Conservation (phyloP, 2,888 invertebrate species). For the Hetaerina titia region DNA sequence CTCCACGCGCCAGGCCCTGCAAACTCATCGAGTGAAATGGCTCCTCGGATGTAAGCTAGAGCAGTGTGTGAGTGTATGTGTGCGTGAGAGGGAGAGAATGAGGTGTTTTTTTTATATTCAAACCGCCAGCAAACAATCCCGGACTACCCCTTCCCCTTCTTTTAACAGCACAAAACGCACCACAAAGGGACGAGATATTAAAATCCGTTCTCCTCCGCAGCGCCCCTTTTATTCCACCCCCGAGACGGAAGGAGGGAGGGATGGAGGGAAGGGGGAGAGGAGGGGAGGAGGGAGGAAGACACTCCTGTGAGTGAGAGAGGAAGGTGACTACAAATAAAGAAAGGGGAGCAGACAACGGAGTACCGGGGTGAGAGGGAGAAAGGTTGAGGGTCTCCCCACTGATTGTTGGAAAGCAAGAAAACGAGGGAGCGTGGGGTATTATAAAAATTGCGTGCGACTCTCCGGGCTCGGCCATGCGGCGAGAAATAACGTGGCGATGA, state of each 20-base stretch:
- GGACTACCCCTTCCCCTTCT: background rate
- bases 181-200: constrained; percentile 59
- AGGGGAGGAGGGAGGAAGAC: constrained; percentile 1
- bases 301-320: background rate
- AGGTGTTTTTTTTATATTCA: background rate
- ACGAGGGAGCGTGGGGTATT: constrained; percentile 7
- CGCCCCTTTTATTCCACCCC: constrained; percentile 24
- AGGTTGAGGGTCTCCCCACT: constrained; percentile 7
- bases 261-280: background rate
- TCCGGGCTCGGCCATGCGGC: constrained; percentile 50
- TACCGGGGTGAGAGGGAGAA: constrained; percentile 19
- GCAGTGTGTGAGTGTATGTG: background rate
- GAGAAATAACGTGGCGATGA: constrained; percentile 54
- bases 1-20: background rate
- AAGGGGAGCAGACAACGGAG: background rate
- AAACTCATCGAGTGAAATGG: constrained; percentile 35
- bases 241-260: background rate
- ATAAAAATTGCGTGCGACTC: constrained; percentile 63
- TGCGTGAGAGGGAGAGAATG: background rate
- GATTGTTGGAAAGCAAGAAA: constrained; percentile 55
- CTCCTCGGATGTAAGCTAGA: background rate
- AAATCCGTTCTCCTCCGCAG: background rate
- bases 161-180: constrained; percentile 31
- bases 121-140: constrained; percentile 31
- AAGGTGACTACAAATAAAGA: background rate